Evolutionary conservation across 2,797 vertebrate genomes (phyloP).

Genomic region (Diceros bicornis): DNA sequence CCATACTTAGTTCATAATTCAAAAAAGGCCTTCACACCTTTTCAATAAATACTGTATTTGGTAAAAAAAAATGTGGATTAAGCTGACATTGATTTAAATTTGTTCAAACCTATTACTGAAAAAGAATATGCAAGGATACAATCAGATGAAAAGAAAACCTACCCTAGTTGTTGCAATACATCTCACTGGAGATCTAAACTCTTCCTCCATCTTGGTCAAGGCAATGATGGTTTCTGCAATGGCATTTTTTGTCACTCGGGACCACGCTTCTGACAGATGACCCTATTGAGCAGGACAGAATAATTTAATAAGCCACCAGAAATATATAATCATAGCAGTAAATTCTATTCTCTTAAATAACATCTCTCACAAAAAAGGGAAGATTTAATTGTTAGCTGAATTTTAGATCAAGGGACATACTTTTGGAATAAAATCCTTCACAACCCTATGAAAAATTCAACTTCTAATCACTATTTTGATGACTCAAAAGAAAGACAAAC

Average conservation of each 20-base stretch:
- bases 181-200: constrained; percentile 97
- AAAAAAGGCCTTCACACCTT: constrained; percentile 13
- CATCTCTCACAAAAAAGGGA: constrained; percentile 1
- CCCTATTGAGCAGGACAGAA: constrained; percentile 90
- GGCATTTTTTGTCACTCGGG: constrained; percentile 99
- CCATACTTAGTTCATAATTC: constrained; percentile 39
- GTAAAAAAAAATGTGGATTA: background rate
- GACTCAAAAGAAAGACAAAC: constrained; percentile 37
- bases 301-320: constrained; percentile 56
- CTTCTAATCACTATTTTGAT: constrained; percentile 35
- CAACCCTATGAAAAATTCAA: constrained; percentile 56
- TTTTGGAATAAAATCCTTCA: constrained; percentile 53
- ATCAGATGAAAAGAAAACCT: constrained; percentile 70
- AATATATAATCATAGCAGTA: background rate
- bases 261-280: constrained; percentile 99
- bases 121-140: background rate
- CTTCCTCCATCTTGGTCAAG: constrained; percentile 99
- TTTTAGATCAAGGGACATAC: background rate
- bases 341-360: constrained; percentile 48
- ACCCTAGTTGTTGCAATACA: constrained; percentile 99
- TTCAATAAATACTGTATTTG: constrained; percentile 22
- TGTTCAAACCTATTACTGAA: constrained; percentile 41
- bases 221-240: constrained; percentile 99
- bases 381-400: background rate
- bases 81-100: background rate